Conservation (phyloP, 2,888 invertebrate genomes). For the Bombylius discolor region DNA sequence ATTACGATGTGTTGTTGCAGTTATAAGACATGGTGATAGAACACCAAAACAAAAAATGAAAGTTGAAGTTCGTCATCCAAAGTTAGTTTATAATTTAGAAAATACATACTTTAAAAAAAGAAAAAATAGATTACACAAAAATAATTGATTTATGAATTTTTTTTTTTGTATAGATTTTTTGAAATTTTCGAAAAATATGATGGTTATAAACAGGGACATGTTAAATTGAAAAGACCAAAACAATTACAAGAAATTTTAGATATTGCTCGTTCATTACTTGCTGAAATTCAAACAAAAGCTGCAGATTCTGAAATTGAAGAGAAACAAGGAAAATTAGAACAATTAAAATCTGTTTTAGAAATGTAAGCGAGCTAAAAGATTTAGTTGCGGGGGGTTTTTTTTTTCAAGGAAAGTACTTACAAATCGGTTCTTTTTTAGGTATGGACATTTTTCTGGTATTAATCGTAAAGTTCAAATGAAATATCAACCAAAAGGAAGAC, state of each 20-base stretch:
- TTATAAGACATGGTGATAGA: slow-evolving; percentile 94
- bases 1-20: slow-evolving; percentile 86
- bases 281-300: slow-evolving; percentile 77
- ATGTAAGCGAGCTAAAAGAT: slow-evolving; percentile 52
- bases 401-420: not conserved
- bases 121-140: no score
- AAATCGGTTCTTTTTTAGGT: slow-evolving; percentile 45
- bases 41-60: slow-evolving; percentile 99
- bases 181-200: slow-evolving; percentile 97
- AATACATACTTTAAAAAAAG: no score
- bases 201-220: slow-evolving; percentile 88
- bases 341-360: slow-evolving; percentile 96
- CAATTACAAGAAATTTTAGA: slow-evolving; percentile 96
- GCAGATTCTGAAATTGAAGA: slow-evolving; percentile 90
- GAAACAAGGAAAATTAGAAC: slow-evolving; percentile 92
- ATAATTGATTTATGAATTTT: not conserved
- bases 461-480: slow-evolving; percentile 99
- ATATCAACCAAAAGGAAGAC: slow-evolving; percentile 90
- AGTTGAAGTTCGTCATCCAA: slow-evolving; percentile 92
- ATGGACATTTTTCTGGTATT: slow-evolving; percentile 98
- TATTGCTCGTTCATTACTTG: slow-evolving; percentile 78
- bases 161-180: slow-evolving; percentile 64
- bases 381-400: no score
- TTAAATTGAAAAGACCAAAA: slow-evolving; percentile 93
- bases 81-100: slow-evolving; percentile 41